Conservation (phyloP, 2,797 vertebrate genomes). For the Eulemur coronatus region DNA sequence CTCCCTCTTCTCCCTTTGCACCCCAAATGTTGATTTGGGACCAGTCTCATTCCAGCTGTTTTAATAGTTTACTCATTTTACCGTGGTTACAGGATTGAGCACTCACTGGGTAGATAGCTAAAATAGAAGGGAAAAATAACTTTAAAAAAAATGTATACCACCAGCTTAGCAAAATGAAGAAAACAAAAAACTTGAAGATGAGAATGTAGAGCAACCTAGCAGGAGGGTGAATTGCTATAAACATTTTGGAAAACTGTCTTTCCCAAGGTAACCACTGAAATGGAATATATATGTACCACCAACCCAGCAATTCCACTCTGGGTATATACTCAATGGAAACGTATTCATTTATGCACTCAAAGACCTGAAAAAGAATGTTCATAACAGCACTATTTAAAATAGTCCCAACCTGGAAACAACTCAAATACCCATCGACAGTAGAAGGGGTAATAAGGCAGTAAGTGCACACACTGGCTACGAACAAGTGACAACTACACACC, state of each 20-base stretch:
- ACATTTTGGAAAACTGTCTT: conserved; percentile 1
- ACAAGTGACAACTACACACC: neutral
- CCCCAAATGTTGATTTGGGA: neutral
- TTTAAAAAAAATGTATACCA: neutral
- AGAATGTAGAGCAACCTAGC: conserved; percentile 16
- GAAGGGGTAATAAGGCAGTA: neutral
- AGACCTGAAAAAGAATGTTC: neutral
- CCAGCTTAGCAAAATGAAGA: neutral
- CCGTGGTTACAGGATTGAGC: neutral
- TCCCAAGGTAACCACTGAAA: neutral
- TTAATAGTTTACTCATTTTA: conserved; percentile 4
- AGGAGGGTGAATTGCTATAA: neutral
- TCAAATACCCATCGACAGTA: neutral
- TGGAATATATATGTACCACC: neutral
- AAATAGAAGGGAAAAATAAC: neutral
- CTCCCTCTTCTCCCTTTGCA: neutral
- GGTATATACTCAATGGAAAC: neutral
- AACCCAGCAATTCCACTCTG: neutral
- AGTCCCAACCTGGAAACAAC: neutral
- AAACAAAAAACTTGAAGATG: neutral
- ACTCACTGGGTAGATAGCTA: neutral
- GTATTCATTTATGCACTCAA: neutral
- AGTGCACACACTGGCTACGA: neutral
- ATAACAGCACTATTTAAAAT: neutral
- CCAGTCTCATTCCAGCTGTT: neutral